These are phyloP conservation scores for Acleris emargana DNA, from an alignment of 2,888 invertebrate genomes.

Conservation along the genomic window DNA sequence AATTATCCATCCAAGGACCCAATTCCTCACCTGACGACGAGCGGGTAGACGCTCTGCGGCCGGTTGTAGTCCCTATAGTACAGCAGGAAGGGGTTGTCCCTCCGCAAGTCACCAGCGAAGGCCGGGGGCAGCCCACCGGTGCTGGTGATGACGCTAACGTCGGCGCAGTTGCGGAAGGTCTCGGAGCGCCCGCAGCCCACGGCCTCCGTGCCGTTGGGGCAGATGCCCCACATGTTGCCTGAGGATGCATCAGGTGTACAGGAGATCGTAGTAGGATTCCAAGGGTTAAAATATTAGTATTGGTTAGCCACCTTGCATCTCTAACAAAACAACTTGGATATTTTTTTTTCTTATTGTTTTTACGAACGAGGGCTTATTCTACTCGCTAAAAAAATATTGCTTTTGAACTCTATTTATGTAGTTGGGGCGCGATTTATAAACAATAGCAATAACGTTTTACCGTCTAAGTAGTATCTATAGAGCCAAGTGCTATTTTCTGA, in stretches of 20 bases:
- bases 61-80: conserved; percentile 89
- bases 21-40: conserved; percentile 87
- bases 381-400: too few relatives aligned
- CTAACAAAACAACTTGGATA: too few relatives aligned
- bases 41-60: conserved; percentile 87
- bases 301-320: too few relatives aligned
- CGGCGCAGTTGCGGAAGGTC: conserved; percentile 96
- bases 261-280: too few relatives aligned
- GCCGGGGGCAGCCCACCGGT: conserved; percentile 89
- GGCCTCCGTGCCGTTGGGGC: conserved; percentile 92
- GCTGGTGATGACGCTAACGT: conserved; percentile 91
- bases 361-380: too few relatives aligned
- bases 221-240: conserved; percentile 96
- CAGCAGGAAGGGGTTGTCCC: conserved; percentile 88
- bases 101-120: conserved; percentile 84
- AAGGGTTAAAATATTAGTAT: too few relatives aligned
- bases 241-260: conserved; percentile 12
- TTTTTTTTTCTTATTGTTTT: too few relatives aligned
- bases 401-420: too few relatives aligned
- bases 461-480: too few relatives aligned
- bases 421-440: too few relatives aligned
- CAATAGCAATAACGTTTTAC: too few relatives aligned
- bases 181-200: conserved; percentile 96
- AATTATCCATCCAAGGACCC: background rate
- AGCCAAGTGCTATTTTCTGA: too few relatives aligned